These are phyloP conservation scores for Pangasius macronema DNA, from an alignment of 2,797 vertebrate genomes.

Conservation along the genomic window DNA sequence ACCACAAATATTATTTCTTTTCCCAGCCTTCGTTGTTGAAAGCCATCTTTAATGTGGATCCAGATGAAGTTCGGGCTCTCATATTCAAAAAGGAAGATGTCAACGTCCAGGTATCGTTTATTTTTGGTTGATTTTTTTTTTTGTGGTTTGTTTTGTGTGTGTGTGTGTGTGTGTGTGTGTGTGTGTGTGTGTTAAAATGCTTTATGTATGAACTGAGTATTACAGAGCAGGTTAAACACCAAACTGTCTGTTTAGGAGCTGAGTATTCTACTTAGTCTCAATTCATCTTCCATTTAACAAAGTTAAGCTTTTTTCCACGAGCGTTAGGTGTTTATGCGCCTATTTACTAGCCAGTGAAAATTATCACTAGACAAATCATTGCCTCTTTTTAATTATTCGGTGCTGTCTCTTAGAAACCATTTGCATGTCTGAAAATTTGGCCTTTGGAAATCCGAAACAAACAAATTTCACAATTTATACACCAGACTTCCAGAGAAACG, in stretches of 20 bases:
- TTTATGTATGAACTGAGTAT: not conserved
- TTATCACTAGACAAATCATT: not conserved
- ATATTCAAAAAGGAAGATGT: conserved; percentile 99
- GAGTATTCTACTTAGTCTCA: not conserved
- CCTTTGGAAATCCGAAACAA: not conserved
- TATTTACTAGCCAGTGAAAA: not conserved
- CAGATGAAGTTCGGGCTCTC: conserved; percentile 94
- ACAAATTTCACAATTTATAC: not conserved
- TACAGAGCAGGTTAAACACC: not conserved
- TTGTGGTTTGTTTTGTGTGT: conserved; percentile 53
- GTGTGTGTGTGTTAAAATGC: not conserved
- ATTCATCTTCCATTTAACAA: not conserved
- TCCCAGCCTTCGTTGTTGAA: conserved; percentile 94
- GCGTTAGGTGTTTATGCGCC: not conserved
- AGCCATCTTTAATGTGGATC: conserved; percentile 98
- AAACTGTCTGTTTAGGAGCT: too few relatives aligned
- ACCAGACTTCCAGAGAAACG: not conserved
- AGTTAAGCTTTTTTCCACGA: not conserved
- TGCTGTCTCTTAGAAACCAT: not conserved
- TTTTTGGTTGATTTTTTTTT: not conserved
- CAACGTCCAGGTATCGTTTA: conserved; percentile 90
- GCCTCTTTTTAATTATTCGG: not conserved
- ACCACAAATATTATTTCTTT: not conserved
- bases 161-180: not conserved
- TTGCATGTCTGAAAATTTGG: not conserved